A percentile compares a stretch with the other conserved stretches of the same genome.
Evolutionary conservation across 2,113 vertebrate species (phyloP).

Genomic region (Cisticola juncidis): DNA sequence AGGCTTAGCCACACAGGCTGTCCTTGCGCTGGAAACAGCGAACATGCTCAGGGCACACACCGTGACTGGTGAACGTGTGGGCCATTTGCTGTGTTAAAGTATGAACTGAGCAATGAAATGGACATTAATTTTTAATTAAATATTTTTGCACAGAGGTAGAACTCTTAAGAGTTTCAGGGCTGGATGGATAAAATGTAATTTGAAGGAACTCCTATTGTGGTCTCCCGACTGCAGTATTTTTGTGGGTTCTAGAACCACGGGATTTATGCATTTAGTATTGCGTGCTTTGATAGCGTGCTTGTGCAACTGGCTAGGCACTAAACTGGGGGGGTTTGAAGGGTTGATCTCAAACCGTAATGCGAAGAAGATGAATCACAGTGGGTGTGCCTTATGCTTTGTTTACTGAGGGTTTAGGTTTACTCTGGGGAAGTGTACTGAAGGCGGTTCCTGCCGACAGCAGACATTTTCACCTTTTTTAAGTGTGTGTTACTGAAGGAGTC

Average conservation of each 20-base stretch:
- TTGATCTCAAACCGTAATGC: neutral
- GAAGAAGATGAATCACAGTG: neutral
- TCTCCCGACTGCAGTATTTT: neutral
- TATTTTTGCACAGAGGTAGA: neutral
- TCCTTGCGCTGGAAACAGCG: accelerated
- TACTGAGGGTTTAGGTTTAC: neutral
- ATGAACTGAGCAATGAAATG: neutral
- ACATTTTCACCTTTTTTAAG: neutral
- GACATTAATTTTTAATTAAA: neutral
- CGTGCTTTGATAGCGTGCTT: neutral
- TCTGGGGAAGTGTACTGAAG: neutral
- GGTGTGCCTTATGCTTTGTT: neutral
- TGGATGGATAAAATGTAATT: neutral
- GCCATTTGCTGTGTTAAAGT: neutral
- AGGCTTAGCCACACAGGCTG: neutral
- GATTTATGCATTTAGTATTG: neutral
- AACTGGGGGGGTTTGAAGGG: accelerated
- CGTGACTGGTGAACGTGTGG: accelerated
- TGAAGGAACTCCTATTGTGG: neutral
- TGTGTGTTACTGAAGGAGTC: neutral
- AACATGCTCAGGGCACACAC: neutral
- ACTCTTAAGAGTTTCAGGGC: neutral
- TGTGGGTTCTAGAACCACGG: neutral
- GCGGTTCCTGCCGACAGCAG: neutral
- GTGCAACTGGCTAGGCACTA: neutral